Evolutionary conservation across 2,797 vertebrate genomes (phyloP), one percentile per base, ranked within the genome.

Genomic region (Alcedo atthis): DNA sequence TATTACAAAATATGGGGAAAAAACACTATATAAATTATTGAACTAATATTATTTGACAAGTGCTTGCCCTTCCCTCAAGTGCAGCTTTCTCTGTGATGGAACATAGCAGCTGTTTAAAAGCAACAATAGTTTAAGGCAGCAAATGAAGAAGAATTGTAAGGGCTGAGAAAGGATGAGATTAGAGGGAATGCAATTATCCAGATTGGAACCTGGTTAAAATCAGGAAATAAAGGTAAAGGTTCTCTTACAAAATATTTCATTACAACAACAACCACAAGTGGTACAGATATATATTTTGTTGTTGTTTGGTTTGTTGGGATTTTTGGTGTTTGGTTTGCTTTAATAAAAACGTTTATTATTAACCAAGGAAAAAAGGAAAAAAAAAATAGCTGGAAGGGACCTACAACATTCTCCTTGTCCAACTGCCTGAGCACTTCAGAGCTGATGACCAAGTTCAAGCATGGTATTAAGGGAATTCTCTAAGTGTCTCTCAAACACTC

Each of bases 21-120:
- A 79, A 77, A 26, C 81, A 88, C 55, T 32, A 74, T 82, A 95
- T 89, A 93, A 96, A 95, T 95, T 93, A 94, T 95, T 93, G 86
- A 96, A 94, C 86, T 95, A 96, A 96, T 95, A 94, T 92, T 94
- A 87, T 92, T 96, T 95, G 96, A 95, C 90, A 96, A 94, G 93
- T 92, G 69, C 81, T 95, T 95, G 90, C 88, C 94, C 88, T 96
- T 94, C 91, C 86, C 92, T 78, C 73, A 96, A 90, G 88, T 95
- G 90, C 69, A 81, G 79, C 81, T 92, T 94, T 93, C 84, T 81
- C 84, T 87, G 66, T 90, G 93, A 93, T 83, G 84, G 84, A 94
- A 87, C 59, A 92, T 20, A 96, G 85, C 90, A 95, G 90, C 88
- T 95, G 95, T 90, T 96, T 95, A 95, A 96, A 95, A 94, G 92